phyloP scores from a whole-genome alignment of 2,797 vertebrate genomes.

The Gadopsis bispinosus region DNA sequence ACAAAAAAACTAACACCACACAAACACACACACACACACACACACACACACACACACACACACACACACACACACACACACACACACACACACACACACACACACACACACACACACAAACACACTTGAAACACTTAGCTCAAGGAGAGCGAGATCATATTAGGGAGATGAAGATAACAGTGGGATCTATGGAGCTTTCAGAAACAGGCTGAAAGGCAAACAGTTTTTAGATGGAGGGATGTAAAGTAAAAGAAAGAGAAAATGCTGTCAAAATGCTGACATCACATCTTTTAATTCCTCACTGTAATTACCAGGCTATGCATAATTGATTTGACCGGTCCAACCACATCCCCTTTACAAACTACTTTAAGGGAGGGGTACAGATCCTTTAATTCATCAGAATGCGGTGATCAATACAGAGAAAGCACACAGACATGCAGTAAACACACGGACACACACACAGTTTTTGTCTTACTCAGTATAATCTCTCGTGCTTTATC shows the following conservation, averaged over 20 bases:
- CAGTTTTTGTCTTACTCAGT: constrained; percentile 5
- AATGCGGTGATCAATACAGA: constrained; percentile 64
- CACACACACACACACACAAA: too few relatives aligned
- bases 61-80: too few relatives aligned
- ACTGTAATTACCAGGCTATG: constrained; percentile 84
- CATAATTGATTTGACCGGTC: constrained; percentile 84
- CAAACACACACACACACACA: too few relatives aligned
- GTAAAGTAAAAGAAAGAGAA: constrained; percentile 27
- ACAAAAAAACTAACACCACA: too few relatives aligned
- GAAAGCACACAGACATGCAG: constrained; percentile 16
- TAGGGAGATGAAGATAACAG: constrained; percentile 46
- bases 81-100: too few relatives aligned
- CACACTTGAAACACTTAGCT: constrained; percentile 73
- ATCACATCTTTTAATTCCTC: constrained; percentile 83
- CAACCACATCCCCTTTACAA: constrained; percentile 80
- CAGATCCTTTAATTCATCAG: constrained; percentile 76
- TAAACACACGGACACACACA: constrained; percentile 22
- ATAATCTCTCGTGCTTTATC: background rate
- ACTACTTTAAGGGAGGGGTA: constrained; percentile 72
- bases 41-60: too few relatives aligned
- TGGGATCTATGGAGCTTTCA: constrained; percentile 57
- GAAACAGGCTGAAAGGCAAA: constrained; percentile 52
- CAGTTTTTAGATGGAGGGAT: constrained; percentile 57
- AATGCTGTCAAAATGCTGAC: constrained; percentile 77
- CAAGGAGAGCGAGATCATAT: constrained; percentile 45